A percentile compares a stretch with the other conserved stretches of the same genome.
phyloP scores from a whole-genome alignment of 2,888 invertebrate genomes.

The Dione juno region DNA sequence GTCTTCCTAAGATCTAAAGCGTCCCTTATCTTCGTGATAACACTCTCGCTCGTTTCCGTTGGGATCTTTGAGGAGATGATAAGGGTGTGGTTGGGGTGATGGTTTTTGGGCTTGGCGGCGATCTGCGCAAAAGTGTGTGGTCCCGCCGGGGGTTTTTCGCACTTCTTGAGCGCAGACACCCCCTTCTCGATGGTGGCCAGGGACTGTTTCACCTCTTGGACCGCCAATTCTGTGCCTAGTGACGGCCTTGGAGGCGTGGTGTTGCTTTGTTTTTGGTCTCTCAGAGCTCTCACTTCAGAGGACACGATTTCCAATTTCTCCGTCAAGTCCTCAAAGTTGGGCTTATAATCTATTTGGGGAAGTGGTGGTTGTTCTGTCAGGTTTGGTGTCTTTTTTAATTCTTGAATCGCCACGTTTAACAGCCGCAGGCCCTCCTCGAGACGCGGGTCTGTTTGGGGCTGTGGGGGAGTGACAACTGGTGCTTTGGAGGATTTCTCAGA shows the following conservation, averaged over 20 bases:
- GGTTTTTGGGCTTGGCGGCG: background rate
- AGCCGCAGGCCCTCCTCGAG: too few relatives aligned
- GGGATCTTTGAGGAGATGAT: conserved; percentile 37
- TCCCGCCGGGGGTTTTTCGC: background rate
- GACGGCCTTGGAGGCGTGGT: too few relatives aligned
- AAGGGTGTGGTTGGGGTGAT: conserved; percentile 20
- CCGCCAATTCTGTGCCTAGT: background rate
- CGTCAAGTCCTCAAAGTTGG: too few relatives aligned
- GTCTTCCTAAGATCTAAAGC: conserved; percentile 40
- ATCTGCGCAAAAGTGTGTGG: background rate
- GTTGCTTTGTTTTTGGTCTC: too few relatives aligned
- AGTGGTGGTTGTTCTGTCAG: too few relatives aligned
- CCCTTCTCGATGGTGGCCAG: background rate
- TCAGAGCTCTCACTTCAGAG: too few relatives aligned
- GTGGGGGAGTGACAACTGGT: too few relatives aligned
- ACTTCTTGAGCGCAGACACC: background rate
- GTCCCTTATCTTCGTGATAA: conserved; percentile 31
- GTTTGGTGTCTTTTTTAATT: too few relatives aligned
- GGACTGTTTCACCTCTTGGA: background rate
- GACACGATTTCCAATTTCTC: too few relatives aligned
- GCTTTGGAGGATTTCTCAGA: too few relatives aligned
- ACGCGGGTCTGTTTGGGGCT: too few relatives aligned
- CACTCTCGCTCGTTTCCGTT: conserved; percentile 32
- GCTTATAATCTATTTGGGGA: background rate
- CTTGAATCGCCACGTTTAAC: too few relatives aligned